phyloP scores from a whole-genome alignment of 2,797 vertebrate genomes.

The Macropus fuliginosus region DNA sequence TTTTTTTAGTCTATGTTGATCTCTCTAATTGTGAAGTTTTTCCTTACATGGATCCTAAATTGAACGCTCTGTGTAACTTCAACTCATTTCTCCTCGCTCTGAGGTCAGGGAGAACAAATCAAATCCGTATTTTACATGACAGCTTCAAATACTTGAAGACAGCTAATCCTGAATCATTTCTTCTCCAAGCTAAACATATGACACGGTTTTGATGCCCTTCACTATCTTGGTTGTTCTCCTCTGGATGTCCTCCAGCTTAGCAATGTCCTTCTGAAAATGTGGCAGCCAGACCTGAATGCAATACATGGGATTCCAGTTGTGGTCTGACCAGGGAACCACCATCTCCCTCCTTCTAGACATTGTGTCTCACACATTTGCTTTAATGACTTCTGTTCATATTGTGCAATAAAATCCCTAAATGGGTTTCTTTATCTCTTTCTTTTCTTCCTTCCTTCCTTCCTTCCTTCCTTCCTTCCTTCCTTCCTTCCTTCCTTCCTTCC shows the following conservation, averaged over 20 bases:
- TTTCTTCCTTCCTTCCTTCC: no score
- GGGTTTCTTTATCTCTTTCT: background rate
- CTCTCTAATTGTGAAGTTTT: background rate
- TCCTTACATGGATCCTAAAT: background rate
- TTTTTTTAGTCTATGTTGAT: background rate
- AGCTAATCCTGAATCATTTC: constrained; percentile 4
- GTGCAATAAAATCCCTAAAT: background rate
- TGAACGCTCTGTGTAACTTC: background rate
- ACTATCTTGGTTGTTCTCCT: background rate
- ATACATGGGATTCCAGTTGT: background rate
- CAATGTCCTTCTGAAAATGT: background rate
- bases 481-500: no score
- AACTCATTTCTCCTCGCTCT: background rate
- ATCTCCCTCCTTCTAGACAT: background rate
- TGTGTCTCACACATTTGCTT: background rate
- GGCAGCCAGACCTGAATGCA: background rate
- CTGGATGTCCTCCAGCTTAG: background rate
- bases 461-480: no score
- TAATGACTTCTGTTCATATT: background rate
- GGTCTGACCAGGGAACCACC: background rate
- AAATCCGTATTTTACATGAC: background rate
- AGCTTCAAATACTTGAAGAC: constrained; percentile 8
- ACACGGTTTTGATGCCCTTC: background rate
- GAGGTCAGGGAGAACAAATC: background rate
- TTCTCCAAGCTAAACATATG: background rate